Evolutionary conservation across 2,113 vertebrate species (phyloP).

Genomic region (Phalacrocorax pelagicus): DNA sequence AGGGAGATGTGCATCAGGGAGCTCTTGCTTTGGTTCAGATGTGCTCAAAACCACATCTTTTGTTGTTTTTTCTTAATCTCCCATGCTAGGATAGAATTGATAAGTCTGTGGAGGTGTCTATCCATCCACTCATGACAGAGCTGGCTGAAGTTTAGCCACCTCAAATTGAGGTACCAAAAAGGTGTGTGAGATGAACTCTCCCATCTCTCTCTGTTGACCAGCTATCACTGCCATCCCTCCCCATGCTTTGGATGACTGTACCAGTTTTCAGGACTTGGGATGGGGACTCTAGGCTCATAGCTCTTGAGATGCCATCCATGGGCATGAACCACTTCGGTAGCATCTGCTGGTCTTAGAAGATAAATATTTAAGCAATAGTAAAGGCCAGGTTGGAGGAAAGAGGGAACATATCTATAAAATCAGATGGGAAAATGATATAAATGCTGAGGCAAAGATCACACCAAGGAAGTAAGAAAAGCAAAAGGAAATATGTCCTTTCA

Average conservation of each 20-base stretch:
- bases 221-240: background rate
- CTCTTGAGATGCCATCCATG: background rate
- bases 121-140: background rate
- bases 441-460: background rate
- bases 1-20: background rate
- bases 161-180: background rate
- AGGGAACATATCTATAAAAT: background rate
- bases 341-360: background rate
- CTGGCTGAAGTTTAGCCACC: background rate
- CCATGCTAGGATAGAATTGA: background rate
- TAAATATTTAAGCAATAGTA: background rate
- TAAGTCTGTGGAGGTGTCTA: background rate
- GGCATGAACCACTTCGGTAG: background rate
- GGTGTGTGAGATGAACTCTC: background rate
- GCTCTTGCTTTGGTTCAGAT: background rate
- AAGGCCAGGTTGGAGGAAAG: background rate
- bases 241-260: background rate
- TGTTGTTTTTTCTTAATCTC: background rate
- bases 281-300: background rate
- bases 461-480: background rate
- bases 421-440: background rate
- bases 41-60: background rate
- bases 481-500: conserved; percentile 9
- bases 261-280: background rate
- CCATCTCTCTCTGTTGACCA: background rate